A percentile compares a stretch with the other conserved stretches of the same genome.
Conservation (phyloP, 2,888 invertebrate species). For the Penaeus monodon region DNA sequence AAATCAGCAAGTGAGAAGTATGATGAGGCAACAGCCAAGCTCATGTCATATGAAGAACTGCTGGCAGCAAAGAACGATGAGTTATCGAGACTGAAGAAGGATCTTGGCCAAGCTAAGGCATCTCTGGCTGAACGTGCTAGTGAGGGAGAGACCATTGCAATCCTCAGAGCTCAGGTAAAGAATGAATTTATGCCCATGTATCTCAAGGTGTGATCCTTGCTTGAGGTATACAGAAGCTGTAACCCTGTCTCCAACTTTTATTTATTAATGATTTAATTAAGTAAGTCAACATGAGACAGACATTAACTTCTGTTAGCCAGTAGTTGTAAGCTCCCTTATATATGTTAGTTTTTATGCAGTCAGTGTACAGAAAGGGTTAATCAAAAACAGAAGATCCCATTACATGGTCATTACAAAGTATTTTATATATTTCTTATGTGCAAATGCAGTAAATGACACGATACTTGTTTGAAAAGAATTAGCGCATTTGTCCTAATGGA, state of each 20-base stretch:
- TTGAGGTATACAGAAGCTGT: not conserved
- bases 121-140: conserved; percentile 53
- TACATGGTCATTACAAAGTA: too few species aligned
- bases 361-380: too few species aligned
- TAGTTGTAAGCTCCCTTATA: too few species aligned
- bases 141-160: conserved; percentile 63
- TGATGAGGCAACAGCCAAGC: conserved; percentile 64
- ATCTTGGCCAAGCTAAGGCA: conserved; percentile 63
- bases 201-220: not conserved
- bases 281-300: too few species aligned
- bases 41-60: conserved; percentile 64
- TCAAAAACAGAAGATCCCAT: too few species aligned
- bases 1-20: conserved; percentile 62
- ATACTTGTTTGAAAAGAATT: too few species aligned
- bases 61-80: conserved; percentile 64
- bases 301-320: too few species aligned
- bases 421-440: too few species aligned
- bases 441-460: too few species aligned
- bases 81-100: conserved; percentile 59
- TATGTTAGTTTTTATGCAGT: too few species aligned
- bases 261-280: too few species aligned
- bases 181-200: not conserved
- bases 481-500: too few species aligned
- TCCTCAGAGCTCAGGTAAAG: conserved; percentile 63
- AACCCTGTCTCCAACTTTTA: not conserved